These are phyloP conservation scores for Melanotaenia parkinsoni DNA, from an alignment of 2,797 vertebrate genomes.

Conservation along the genomic window DNA sequence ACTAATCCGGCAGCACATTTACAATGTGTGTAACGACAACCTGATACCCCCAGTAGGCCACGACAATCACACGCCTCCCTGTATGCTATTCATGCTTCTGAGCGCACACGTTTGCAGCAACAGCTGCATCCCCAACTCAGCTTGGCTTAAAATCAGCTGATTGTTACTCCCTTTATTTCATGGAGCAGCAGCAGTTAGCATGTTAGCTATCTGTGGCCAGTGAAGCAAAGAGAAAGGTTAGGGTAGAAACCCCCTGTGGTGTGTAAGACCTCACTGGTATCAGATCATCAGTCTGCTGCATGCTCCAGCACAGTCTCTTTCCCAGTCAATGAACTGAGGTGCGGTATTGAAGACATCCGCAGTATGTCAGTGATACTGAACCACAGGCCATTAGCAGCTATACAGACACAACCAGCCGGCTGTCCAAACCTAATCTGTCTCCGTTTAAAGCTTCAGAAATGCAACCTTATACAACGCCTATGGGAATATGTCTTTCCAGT, in stretches of 20 bases:
- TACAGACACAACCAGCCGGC: conserved; percentile 39
- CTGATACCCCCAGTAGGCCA: conserved; percentile 68
- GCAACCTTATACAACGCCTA: conserved; percentile 64
- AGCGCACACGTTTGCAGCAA: conserved; percentile 75
- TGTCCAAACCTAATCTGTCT: conserved; percentile 57
- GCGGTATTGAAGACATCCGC: conserved; percentile 72
- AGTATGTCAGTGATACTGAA: conserved; percentile 69
- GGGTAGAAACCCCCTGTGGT: conserved; percentile 5
- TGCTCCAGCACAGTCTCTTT: conserved; percentile 37
- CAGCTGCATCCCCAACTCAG: conserved; percentile 74
- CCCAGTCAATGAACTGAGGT: conserved; percentile 64
- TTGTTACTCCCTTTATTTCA: neutral
- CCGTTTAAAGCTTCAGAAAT: conserved; percentile 60
- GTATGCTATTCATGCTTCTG: conserved; percentile 62
- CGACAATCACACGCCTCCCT: conserved; percentile 42
- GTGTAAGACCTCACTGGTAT: conserved; percentile 36
- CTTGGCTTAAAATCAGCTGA: conserved; percentile 60
- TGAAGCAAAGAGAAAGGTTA: conserved; percentile 10
- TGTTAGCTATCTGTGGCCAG: conserved; percentile 36
- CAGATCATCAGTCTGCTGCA: conserved; percentile 41
- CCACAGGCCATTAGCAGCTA: conserved; percentile 64
- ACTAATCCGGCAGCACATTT: conserved; percentile 74
- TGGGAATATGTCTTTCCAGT: conserved; percentile 71
- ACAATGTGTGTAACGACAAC: conserved; percentile 76
- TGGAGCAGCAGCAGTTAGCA: neutral